These are phyloP conservation scores for Chrysaora quinquecirrha DNA, from an alignment of 30 jellyfish, hydroid and myxozoan genomes.

Conservation along the genomic window DNA sequence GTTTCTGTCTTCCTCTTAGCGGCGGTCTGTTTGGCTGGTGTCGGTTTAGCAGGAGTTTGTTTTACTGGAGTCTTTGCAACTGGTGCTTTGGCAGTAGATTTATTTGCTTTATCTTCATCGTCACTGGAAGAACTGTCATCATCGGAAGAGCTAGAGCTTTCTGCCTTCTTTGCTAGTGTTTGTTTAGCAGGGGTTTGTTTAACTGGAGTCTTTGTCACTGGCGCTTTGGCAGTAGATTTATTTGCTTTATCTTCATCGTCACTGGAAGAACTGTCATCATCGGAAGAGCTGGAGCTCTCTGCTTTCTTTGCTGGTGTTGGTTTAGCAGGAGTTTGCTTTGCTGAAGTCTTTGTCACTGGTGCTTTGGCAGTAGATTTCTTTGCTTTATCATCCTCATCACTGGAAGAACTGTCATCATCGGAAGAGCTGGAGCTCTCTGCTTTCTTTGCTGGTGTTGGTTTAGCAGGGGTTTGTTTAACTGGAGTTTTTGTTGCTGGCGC, in stretches of 20 bases:
- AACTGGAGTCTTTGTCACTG: background rate
- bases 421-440: constrained; percentile 2
- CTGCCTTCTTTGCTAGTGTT: background rate
- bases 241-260: background rate
- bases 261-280: background rate
- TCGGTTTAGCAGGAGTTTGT: background rate
- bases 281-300: background rate
- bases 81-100: too few relatives aligned
- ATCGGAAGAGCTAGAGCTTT: constrained; percentile 7
- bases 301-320: background rate
- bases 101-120: background rate
- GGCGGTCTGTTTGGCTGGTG: background rate
- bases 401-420: constrained; percentile 5
- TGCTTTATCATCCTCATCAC: background rate
- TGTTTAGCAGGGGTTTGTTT: background rate
- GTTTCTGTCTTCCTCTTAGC: constrained; percentile 1
- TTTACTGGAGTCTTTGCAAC: background rate
- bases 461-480: background rate
- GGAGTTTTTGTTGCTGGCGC: too few relatives aligned
- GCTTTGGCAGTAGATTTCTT: background rate
- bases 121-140: constrained; percentile 3
- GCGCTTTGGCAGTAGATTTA: background rate
- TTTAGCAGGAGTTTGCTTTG: background rate
- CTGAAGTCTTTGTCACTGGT: background rate
- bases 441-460: background rate